phyloP scores from a whole-genome alignment of 2,797 vertebrate species.

The Pteronotus mesoamericanus region DNA sequence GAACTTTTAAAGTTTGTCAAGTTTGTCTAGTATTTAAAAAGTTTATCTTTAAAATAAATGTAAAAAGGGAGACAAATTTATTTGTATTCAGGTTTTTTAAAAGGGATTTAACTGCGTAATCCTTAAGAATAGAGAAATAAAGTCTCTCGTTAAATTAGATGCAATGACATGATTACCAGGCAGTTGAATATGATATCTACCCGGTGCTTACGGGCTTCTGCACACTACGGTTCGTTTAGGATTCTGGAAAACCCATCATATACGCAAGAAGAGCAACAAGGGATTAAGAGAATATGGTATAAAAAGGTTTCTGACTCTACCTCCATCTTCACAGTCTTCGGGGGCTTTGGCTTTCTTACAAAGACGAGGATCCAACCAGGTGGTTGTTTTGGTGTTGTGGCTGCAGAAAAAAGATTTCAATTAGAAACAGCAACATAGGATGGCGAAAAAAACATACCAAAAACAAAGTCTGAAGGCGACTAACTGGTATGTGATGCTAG shows the following conservation, averaged over 20 bases:
- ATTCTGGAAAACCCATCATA: conserved; percentile 5
- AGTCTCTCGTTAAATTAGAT: conserved; percentile 6
- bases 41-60: background rate
- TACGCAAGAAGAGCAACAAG: background rate
- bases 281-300: background rate
- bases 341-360: conserved; percentile 97
- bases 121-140: background rate
- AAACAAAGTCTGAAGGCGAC: conserved; percentile 38
- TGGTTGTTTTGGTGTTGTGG: conserved; percentile 98
- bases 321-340: conserved; percentile 98
- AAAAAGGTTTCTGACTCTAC: conserved; percentile 81
- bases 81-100: background rate
- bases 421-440: conserved; percentile 50
- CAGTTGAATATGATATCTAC: background rate
- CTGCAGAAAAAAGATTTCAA: conserved; percentile 81
- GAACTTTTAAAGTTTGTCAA: background rate
- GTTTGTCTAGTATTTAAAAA: background rate
- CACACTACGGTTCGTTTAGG: background rate
- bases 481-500: background rate
- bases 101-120: background rate
- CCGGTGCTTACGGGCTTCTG: background rate
- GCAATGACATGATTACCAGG: background rate
- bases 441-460: background rate
- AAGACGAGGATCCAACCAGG: conserved; percentile 97
- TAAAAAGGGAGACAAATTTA: background rate